phyloP scores from a whole-genome alignment of 2,797 vertebrate genomes.

The Psittacula derbiana region DNA sequence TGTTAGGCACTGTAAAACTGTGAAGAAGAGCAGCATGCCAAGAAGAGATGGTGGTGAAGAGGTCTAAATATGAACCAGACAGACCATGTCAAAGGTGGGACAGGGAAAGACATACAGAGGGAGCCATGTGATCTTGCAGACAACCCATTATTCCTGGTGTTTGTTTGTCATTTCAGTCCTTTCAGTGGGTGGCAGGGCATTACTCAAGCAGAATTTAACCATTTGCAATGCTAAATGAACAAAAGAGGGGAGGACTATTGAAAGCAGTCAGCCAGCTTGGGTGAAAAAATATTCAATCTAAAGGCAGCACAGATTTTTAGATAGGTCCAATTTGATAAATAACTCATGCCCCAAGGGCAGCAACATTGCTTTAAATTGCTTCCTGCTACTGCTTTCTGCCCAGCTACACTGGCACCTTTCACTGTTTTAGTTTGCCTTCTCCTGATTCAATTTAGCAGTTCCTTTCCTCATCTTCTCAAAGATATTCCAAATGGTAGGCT shows the following conservation, averaged over 20 bases:
- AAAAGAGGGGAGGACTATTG: neutral
- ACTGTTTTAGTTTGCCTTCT: neutral
- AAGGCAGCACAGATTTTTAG: neutral
- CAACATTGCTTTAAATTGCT: neutral
- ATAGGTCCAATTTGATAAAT: neutral
- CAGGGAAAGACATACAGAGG: neutral
- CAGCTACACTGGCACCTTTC: neutral
- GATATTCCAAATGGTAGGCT: neutral
- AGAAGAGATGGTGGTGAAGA: neutral
- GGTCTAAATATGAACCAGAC: neutral
- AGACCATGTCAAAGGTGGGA: neutral
- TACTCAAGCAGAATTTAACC: neutral
- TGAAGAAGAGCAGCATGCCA: neutral
- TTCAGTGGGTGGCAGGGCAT: neutral
- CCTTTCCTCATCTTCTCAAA: neutral
- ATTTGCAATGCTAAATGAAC: neutral
- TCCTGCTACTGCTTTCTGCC: neutral
- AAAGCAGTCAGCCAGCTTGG: neutral
- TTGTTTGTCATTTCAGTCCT: neutral
- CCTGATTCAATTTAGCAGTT: neutral
- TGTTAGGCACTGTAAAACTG: neutral
- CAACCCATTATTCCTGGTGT: rapidly evolving
- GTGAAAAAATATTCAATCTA: neutral
- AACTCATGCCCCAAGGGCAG: neutral
- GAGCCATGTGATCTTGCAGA: neutral